Conservation (phyloP, 2,888 invertebrate genomes). For the Torymus texanus region DNA sequence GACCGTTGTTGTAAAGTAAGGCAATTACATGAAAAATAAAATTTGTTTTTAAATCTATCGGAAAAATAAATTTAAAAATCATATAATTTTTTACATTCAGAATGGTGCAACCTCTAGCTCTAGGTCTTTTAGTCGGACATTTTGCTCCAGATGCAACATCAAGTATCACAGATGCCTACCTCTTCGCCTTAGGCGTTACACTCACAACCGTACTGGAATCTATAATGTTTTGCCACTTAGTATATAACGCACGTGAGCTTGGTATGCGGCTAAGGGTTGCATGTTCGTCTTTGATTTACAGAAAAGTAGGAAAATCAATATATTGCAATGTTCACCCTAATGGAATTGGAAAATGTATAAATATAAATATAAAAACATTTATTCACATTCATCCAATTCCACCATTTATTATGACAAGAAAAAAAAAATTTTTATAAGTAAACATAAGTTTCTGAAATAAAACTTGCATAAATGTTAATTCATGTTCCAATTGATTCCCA, state of each 20-base stretch:
- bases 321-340: neutral
- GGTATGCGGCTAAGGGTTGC: slow-evolving; percentile 88
- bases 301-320: slow-evolving; percentile 80
- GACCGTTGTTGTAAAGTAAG: slow-evolving; percentile 78
- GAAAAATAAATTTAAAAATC: neutral
- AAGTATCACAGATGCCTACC: slow-evolving; percentile 79
- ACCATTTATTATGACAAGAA: no score
- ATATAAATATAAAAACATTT: no score
- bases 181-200: slow-evolving; percentile 81
- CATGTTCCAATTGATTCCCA: no score
- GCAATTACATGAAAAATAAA: neutral
- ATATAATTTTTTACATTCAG: slow-evolving; percentile 74
- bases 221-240: slow-evolving; percentile 81
- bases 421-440: no score
- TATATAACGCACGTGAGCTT: slow-evolving; percentile 79
- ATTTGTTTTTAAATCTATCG: no score
- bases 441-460: no score
- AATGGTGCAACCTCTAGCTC: slow-evolving; percentile 79
- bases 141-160: slow-evolving; percentile 78
- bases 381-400: no score
- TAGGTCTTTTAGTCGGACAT: slow-evolving; percentile 81
- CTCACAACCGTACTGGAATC: slow-evolving; percentile 78
- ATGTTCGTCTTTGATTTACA: slow-evolving; percentile 86
- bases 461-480: no score
- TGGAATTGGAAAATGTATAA: no score